Base-by-base conservation (phyloP, 2,888 invertebrate genomes). In the Brenthis ino region DNA sequence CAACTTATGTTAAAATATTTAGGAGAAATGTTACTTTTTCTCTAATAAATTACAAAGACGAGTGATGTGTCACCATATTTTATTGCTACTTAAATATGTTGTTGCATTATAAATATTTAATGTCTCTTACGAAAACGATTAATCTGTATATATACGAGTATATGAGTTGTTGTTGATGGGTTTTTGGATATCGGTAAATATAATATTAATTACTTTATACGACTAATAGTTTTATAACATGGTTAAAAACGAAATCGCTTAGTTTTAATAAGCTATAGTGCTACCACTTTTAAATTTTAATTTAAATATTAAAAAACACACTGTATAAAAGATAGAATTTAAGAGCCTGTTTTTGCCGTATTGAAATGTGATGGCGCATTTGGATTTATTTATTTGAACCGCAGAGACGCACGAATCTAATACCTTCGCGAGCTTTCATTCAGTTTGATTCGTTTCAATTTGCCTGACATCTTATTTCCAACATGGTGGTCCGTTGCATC, bases 401-500 rank as follows among this genome's bases (percentile, higher is more conserved):
- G 77, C 80, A 79, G 81, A 85, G 81, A 81, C 80, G 83, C 78
- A 80, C 82, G 82, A 85, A 86, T 88, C 90, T 91, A 91, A 89
- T 90, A 85, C 87, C 82, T 84, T 78, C 80, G 78, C 83, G 84
- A 82, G 82, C 83, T 82, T 87, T 87, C 83, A 82, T 85, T 86
- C 82, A 76, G 71, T 81, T 83, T 85, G 85, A 87, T 85, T 83
- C 81, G 82, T 83, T 85, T 86, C 91, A 89, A 92, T 91, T 89
- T 89, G 87, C 84, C 82, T 83, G 85, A 86, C 82, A 84, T 89
- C 90, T 90, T 89, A 89, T 91, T 91, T 90, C 83, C 89, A 83
- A 84, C 86, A 76, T 77, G 92, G 91, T 90, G 92, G 91, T 91
- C 91, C 80, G 72, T 71, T 77, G 74, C 68, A 72, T 75, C 69